Conservation (phyloP, 2,113 vertebrate species). For the Phoenicopterus ruber region DNA sequence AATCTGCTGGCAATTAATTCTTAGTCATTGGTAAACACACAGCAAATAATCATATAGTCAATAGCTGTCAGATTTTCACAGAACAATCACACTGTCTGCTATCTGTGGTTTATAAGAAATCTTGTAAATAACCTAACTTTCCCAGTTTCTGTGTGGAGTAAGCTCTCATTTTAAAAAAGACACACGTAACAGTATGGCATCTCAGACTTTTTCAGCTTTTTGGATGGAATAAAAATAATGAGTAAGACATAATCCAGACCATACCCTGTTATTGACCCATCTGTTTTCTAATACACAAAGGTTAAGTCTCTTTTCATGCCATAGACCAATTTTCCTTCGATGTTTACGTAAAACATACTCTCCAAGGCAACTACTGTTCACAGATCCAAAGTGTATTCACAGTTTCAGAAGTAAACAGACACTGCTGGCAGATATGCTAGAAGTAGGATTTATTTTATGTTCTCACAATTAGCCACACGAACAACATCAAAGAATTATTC, state of each 20-base stretch:
- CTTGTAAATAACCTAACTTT: not conserved
- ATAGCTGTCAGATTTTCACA: not conserved
- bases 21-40: not conserved
- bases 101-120: not conserved
- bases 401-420: conserved; percentile 16
- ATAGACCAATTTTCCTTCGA: not conserved
- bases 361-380: not conserved
- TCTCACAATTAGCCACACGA: not conserved
- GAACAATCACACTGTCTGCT: not conserved
- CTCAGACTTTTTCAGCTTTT: not conserved
- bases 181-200: not conserved
- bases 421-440: not conserved
- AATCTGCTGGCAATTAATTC: not conserved
- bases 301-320: not conserved
- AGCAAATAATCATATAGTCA: not conserved
- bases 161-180: not conserved
- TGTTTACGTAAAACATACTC: not conserved
- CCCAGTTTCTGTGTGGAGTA: not conserved
- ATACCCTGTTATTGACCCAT: not conserved
- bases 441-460: not conserved
- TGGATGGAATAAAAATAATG: not conserved
- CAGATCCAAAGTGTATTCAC: not conserved
- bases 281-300: not conserved
- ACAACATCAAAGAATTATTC: not conserved
- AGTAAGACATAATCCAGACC: not conserved